Percentiles rank a stretch among this genome's conserved stretches.
phyloP scores from a whole-genome alignment of 2,113 vertebrate species.

The Triplophysa siluroides region DNA sequence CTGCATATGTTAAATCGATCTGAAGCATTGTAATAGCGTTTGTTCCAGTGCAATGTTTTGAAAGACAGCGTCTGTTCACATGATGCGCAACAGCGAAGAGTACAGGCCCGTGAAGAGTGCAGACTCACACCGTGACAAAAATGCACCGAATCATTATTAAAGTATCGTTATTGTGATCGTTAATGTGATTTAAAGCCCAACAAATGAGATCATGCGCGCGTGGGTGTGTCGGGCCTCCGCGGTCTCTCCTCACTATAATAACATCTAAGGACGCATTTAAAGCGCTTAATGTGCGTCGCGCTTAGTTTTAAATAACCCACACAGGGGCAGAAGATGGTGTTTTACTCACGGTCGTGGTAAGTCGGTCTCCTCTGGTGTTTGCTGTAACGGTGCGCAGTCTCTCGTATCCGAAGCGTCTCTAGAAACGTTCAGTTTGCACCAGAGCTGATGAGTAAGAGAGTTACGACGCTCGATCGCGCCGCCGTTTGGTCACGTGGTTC shows the following conservation, averaged over 20 bases:
- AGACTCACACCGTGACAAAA: too few relatives aligned
- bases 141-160: too few relatives aligned
- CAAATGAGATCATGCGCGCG: neutral
- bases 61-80: too few relatives aligned
- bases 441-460: too few relatives aligned
- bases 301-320: neutral
- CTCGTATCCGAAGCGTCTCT: conserved; percentile 11
- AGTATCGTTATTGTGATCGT: neutral
- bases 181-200: neutral
- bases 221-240: neutral
- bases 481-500: too few relatives aligned
- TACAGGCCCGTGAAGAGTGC: too few relatives aligned
- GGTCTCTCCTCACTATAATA: neutral
- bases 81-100: too few relatives aligned
- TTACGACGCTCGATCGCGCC: too few relatives aligned
- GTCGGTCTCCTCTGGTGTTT: neutral
- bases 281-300: neutral
- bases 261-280: neutral
- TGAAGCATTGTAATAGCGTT: too few relatives aligned
- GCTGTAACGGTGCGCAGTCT: neutral
- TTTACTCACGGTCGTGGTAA: conserved; percentile 16
- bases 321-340: too few relatives aligned
- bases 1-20: too few relatives aligned
- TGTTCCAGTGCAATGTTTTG: too few relatives aligned
- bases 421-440: neutral